phyloP scores from a whole-genome alignment of 2,797 vertebrate genomes.

The Peromyscus eremicus region DNA sequence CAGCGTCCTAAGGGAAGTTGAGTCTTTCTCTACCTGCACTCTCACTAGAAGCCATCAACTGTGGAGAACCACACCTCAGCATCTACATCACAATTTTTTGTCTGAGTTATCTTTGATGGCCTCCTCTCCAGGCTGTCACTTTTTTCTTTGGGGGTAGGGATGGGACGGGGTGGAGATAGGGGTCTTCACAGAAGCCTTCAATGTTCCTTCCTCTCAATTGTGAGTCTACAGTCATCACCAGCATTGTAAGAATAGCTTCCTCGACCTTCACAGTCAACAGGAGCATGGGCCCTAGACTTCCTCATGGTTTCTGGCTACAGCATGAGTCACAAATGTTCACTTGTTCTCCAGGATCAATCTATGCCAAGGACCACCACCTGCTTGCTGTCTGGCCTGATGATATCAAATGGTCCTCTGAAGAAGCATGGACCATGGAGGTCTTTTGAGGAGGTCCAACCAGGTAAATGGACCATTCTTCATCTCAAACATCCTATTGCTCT shows the following conservation, averaged over 20 bases:
- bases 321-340: not conserved
- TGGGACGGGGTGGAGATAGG: not conserved
- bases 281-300: not conserved
- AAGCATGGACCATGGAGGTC: not conserved
- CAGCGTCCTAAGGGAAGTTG: not conserved
- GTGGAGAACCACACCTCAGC: not conserved
- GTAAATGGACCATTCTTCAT: not conserved
- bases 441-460: not conserved
- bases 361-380: not conserved
- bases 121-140: not conserved
- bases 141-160: not conserved
- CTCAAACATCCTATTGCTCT: not conserved
- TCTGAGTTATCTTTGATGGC: not conserved
- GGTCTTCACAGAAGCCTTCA: not conserved
- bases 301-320: not conserved
- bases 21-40: not conserved
- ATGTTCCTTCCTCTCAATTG: not conserved
- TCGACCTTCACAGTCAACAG: not conserved
- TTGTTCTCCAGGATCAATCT: not conserved
- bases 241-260: not conserved
- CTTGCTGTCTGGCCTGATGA: not conserved
- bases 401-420: not conserved
- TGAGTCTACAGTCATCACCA: not conserved
- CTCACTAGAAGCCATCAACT: not conserved
- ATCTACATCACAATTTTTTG: not conserved